phyloP scores from a whole-genome alignment of 2,797 vertebrate species.

The Esox lucius region DNA sequence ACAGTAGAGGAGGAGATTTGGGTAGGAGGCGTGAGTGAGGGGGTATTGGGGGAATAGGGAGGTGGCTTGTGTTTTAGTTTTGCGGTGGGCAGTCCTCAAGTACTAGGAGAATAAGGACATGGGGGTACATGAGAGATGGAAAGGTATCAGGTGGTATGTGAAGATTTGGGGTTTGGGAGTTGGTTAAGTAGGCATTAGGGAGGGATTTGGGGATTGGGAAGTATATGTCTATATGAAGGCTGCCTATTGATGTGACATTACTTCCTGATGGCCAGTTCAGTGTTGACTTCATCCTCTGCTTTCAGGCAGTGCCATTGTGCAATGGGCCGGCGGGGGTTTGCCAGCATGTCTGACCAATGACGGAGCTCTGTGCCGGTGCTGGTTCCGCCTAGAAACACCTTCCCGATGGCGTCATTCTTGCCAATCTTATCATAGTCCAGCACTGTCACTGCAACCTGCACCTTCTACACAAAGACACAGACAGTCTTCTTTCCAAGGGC shows the following conservation, averaged over 20 bases:
- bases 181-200: not conserved
- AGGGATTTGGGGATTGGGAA: not conserved
- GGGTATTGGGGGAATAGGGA: not conserved
- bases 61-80: not conserved
- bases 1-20: not conserved
- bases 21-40: not conserved
- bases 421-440: conserved; percentile 99
- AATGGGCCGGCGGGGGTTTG: conserved; percentile 93
- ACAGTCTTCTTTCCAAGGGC: not conserved
- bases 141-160: not conserved
- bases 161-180: not conserved
- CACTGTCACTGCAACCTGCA: conserved; percentile 95
- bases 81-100: not conserved
- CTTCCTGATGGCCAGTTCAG: conserved; percentile 88
- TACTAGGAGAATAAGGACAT: not conserved
- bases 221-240: conserved; percentile 8
- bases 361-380: conserved; percentile 89
- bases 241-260: conserved; percentile 52
- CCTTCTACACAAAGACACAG: conserved; percentile 77
- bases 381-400: conserved; percentile 89
- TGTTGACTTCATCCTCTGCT: conserved; percentile 90
- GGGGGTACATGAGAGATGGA: not conserved
- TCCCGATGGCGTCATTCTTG: conserved; percentile 98
- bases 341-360: conserved; percentile 97
- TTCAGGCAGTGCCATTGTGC: conserved; percentile 97